phyloP scores from a whole-genome alignment of 1,140 invertebrate species.

The Alviniconcha marisindica region DNA sequence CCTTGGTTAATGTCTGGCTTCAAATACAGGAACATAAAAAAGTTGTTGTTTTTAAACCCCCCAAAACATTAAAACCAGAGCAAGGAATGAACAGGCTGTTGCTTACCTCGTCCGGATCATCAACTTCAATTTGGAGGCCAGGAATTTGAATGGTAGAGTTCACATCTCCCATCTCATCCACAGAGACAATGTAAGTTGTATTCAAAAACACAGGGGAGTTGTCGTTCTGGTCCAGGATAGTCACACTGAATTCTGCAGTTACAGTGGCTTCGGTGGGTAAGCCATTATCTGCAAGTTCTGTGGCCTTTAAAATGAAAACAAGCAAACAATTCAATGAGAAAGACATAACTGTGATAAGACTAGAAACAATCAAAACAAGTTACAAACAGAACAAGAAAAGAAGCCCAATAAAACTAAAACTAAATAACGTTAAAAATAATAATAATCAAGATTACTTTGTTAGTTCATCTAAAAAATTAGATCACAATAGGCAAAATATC shows the following conservation, averaged over 20 bases:
- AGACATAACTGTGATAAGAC: neutral
- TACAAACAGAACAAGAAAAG: no score
- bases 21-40: no score
- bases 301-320: slow-evolving; percentile 44
- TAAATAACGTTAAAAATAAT: no score
- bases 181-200: slow-evolving; percentile 43
- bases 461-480: no score
- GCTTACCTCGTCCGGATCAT: slow-evolving; percentile 55
- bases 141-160: slow-evolving; percentile 39
- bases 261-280: slow-evolving; percentile 35
- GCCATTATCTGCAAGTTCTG: slow-evolving; percentile 49
- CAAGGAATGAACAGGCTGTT: no score
- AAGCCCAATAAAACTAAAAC: no score
- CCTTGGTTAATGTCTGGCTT: no score
- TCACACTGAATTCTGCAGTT: slow-evolving; percentile 43
- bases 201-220: slow-evolving; percentile 54
- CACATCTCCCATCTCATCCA: slow-evolving; percentile 42
- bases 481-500: no score
- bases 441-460: no score
- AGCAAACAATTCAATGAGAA: neutral
- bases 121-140: slow-evolving; percentile 47
- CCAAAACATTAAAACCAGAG: no score
- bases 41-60: no score
- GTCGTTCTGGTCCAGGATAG: slow-evolving; percentile 55
- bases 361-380: no score